Evolutionary conservation across 1,140 invertebrate species (phyloP).

Genomic region (Leguminivora glycinivorella): DNA sequence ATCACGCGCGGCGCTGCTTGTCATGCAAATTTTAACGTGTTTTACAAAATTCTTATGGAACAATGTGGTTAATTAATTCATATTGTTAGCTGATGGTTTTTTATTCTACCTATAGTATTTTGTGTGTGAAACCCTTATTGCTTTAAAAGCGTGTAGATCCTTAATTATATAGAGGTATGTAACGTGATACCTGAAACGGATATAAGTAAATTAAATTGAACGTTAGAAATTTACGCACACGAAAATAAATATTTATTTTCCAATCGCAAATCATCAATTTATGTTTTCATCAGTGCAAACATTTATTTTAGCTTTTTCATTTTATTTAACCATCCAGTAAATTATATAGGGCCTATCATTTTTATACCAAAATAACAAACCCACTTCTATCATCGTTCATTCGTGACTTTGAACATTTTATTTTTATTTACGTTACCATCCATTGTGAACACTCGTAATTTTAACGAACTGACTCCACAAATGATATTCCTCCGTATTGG

Average conservation of each 20-base stretch:
- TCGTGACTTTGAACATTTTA: background rate
- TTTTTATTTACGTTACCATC: background rate
- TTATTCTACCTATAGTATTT: no score
- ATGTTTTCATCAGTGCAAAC: background rate
- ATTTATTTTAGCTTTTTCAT: no score
- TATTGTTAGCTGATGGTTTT: no score
- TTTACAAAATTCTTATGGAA: background rate
- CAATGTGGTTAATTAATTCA: background rate
- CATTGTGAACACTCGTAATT: slow-evolving; percentile 11
- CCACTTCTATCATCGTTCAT: background rate
- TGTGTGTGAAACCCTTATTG: no score
- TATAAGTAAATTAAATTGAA: no score
- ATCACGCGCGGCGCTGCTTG: background rate
- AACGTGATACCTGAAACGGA: no score
- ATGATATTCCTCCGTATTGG: background rate
- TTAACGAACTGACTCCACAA: slow-evolving; percentile 6
- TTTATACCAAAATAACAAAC: background rate
- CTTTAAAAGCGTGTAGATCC: no score
- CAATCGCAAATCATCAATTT: no score
- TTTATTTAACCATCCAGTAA: slow-evolving; percentile 34
- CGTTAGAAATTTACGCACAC: no score
- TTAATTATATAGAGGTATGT: no score
- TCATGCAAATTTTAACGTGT: slow-evolving; percentile 10
- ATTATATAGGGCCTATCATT: no score
- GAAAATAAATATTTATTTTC: no score